Evolutionary conservation across 1,140 invertebrate species (phyloP), one percentile per base, ranked within the genome.

Genomic region (Panulirus ornatus): DNA sequence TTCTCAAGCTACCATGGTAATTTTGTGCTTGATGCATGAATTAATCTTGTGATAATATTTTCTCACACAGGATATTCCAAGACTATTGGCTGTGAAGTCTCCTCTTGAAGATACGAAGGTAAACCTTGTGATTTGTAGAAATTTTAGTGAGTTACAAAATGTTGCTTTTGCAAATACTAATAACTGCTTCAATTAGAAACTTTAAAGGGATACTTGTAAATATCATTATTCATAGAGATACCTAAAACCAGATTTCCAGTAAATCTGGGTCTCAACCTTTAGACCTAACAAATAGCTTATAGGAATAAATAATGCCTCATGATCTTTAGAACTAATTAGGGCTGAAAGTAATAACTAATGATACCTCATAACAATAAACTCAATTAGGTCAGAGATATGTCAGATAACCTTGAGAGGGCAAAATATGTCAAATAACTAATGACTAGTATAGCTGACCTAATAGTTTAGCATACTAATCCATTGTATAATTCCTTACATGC

Each of bases 41-140:
- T 73, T 75, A 83, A 82, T 44, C 36, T 40, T 75, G 66, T 42
- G 40, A 44, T 81, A 63, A 58, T 84, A 34, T 82, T 76, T 34
- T 89, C 54, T 36, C 79, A 40, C 40, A 54, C 88, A 89, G 88
- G 81, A 89, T 73, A 30, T 89, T 54, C 79, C 83, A 83, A 89
- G 36, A 40, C 70, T 58, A 40, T 1, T 34, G 34, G 44, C 83
- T 27, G 63, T 36, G 34, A 89, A 89, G 79, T 27, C 79, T 42
- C 88, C 71, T 51, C 6, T 89, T 47, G 88, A 75, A 75, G 81
- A 75, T 58, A 66, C 84, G 27, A 66, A 89, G 88, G 88, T 89
- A 82, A 89, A 63, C 34, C 42, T 78, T 27, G 22, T 58, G 22
- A 3, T 3, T 19, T 58, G 19, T 19, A 2, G 3, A 66, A 30